Percentiles rank a stretch among this genome's conserved stretches.
Conservation (phyloP, 2,888 invertebrate genomes). For the Meiosimyza platycephala region DNA sequence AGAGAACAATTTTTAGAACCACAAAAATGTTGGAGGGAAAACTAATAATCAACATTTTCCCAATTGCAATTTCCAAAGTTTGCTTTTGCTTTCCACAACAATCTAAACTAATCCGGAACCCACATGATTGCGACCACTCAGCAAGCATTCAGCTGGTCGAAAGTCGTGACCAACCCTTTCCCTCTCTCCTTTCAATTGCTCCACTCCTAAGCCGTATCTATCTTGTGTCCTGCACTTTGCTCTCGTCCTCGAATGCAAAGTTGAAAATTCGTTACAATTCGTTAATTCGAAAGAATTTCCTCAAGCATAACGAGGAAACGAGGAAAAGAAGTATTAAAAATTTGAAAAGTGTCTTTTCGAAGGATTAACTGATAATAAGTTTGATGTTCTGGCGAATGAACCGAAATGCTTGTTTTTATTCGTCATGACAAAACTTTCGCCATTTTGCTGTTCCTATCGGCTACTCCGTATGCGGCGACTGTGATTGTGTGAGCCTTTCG, state of each 20-base stretch:
- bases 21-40: conserved; percentile 35
- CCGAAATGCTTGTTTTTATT: conserved; percentile 30
- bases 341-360: conserved; percentile 37
- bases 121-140: conserved; percentile 30
- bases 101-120: conserved; percentile 30
- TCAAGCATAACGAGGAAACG: conserved; percentile 43
- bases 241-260: conserved; percentile 35
- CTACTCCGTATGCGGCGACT: neutral
- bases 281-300: conserved; percentile 43
- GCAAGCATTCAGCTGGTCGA: conserved; percentile 14
- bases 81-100: conserved; percentile 17
- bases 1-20: neutral
- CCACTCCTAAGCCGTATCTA: neutral
- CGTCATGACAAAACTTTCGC: conserved; percentile 35
- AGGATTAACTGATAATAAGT: conserved; percentile 45
- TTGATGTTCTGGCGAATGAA: conserved; percentile 40
- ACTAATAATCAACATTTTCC: conserved; percentile 45
- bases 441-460: conserved; percentile 15
- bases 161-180: conserved; percentile 1
- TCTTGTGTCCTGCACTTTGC: neutral
- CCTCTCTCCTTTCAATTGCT: neutral
- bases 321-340: conserved; percentile 28
- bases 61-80: conserved; percentile 44
- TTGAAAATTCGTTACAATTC: conserved; percentile 41
- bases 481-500: conserved; percentile 6